Evolutionary conservation across 1,140 invertebrate species (phyloP), one percentile per base, ranked within the genome.

Genomic region (Drosophila melanogaster): DNA sequence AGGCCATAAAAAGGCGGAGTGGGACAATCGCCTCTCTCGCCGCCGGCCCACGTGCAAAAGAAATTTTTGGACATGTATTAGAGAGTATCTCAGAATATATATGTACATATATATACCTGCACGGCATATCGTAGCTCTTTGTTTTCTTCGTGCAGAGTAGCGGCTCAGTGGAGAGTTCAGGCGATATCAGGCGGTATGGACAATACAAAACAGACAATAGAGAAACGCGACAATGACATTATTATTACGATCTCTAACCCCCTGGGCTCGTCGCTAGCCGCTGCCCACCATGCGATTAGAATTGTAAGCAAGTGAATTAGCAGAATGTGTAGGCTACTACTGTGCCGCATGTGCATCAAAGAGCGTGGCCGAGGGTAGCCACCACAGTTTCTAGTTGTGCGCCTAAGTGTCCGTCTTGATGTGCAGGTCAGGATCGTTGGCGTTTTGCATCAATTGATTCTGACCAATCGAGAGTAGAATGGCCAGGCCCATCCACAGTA

Each of bases 201-300:
- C 61, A 66, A 58, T 62, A 55, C 58, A 85, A 74, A 64, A 65
- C 71, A 46, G 65, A 79, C 57, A 79, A 84, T 76, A 77, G 79
- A 69, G 54, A 24, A 79, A 83, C 50, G 71, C 84, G 84, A 87
- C 84, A 87, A 87, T 87, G 79, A 87, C 84, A 87, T 86, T 87
- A 87, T 87, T 87, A 87, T 74, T 89, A 79, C 70, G 55, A 58
- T 60, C 66, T 53, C 24, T 69, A 41, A 41, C 38, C 70, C 41
- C 44, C 38, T 14, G 6, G 10, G 22, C 53, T 24, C 37, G 7
- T n/a, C 53, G 1, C 46, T 38, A 22, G 22, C 12, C 5, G 65
- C n/a, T 15, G n/a, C 41, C 26, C 41, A 19, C 44, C 49, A 51
- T 17, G 71, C 80, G 83, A 87, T 83, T 87, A 83, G 79, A 89